Base-by-base conservation (phyloP, 2,888 invertebrate species). In the Acrobasis repandana region DNA sequence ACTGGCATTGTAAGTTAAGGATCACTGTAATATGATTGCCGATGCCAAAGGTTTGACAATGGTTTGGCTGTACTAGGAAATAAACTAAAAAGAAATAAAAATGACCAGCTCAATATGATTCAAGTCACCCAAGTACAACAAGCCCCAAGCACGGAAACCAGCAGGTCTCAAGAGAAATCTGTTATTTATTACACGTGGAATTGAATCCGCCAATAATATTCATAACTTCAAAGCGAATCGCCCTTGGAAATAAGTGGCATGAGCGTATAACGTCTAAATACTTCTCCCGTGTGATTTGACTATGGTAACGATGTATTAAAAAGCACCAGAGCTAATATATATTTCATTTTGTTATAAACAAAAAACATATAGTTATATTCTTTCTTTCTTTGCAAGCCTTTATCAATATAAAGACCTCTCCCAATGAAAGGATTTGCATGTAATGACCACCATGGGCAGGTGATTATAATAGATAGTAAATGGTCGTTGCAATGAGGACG, bases 181-280 rank as follows among this genome's bases (percentile, higher is more conserved):
- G 38, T 38, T 34, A 59, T 59, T 51, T 59, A 51, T 50, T 20
- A 43, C 59, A 51, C 38, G 43, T 43, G 43, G 36, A 43, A 43
- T 59, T 38, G 59, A 50, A 59, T 59, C 38, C 43, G 5, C 38
- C 15, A 11, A 59, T 59, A 59, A 59, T 59, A 59, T 59, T 59
- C 51, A 51, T 51, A 49, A 49, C 48, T 11, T 49, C 16, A 48
- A 48, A 33, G 57, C 6, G 34, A 11, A 36, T 20, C 47, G 16
- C 14, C 33, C 46, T 38, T 36, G 16, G 54, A 36, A 54, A 16
- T 48, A 18, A 48, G 9, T 10, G 18, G 18, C 18, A 48, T 11
- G 18, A 48, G 48, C 18, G 28, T 20, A 9, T 36, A 52, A 52
- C 52, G 15, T 9, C 51, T 33, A n/a, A 50, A 50, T 50, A 18